Evolutionary conservation across 2,797 vertebrate genomes (phyloP).

Genomic region (Thalassophryne amazonica): DNA sequence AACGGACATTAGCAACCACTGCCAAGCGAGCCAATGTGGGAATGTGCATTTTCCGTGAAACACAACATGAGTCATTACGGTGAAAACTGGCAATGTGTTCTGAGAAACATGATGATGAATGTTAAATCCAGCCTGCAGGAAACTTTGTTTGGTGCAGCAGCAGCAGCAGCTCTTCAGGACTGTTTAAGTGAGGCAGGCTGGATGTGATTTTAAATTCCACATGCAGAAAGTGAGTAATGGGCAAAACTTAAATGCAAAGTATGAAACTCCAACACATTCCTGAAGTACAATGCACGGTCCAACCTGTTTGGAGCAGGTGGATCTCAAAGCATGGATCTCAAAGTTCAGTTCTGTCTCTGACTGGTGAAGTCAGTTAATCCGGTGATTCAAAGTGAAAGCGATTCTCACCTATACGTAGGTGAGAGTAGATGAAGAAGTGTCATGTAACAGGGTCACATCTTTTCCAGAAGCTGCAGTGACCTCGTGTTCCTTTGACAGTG

Average conservation of each 20-base stretch:
- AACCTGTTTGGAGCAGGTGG: slow-evolving; percentile 32
- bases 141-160: background rate
- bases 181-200: background rate
- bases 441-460: slow-evolving; percentile 37
- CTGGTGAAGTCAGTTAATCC: slow-evolving; percentile 11
- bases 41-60: background rate
- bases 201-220: background rate
- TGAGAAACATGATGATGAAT: background rate
- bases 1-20: slow-evolving; percentile 30
- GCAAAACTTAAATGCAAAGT: slow-evolving; percentile 18
- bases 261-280: background rate
- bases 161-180: background rate
- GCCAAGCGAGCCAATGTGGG: slow-evolving; percentile 19
- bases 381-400: slow-evolving; percentile 7
- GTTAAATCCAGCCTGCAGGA: background rate
- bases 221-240: slow-evolving; percentile 1
- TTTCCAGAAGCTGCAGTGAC: slow-evolving; percentile 26
- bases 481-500: slow-evolving; percentile 19
- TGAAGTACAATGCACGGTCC: background rate
- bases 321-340: slow-evolving; percentile 18
- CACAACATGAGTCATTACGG: slow-evolving; percentile 10
- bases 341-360: slow-evolving; percentile 22
- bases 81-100: background rate
- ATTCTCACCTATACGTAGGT: no score
- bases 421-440: slow-evolving; percentile 44